Conservation (phyloP, 2,888 invertebrate species). For the Gortyna flavago region DNA sequence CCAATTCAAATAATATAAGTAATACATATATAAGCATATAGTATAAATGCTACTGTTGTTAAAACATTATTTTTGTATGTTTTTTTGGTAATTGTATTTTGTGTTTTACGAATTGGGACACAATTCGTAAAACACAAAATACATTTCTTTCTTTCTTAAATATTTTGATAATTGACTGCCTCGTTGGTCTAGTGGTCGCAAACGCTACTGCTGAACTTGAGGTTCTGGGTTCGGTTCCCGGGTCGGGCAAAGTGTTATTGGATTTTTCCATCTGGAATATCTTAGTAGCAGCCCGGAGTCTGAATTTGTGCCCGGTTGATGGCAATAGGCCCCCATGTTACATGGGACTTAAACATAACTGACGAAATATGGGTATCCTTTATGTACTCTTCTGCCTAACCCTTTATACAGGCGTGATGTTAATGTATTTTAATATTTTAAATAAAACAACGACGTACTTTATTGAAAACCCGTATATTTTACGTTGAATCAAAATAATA, state of each 20-base stretch:
- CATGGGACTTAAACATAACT: not conserved
- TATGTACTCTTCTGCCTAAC: not conserved
- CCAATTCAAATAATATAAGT: not conserved
- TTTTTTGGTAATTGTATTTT: too few relatives aligned
- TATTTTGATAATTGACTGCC: too few relatives aligned
- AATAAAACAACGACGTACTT: too few relatives aligned
- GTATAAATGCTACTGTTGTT: too few relatives aligned
- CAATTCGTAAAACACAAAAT: too few relatives aligned
- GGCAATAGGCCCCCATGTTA: not conserved
- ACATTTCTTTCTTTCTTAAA: too few relatives aligned
- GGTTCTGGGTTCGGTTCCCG: not conserved
- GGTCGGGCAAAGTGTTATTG: not conserved
- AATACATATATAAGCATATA: not conserved
- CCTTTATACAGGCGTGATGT: not conserved
- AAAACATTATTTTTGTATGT: too few relatives aligned
- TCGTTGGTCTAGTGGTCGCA: too few relatives aligned
- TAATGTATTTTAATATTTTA: not conserved
- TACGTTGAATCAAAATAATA: not conserved
- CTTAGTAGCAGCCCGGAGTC: not conserved
- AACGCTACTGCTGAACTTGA: not conserved
- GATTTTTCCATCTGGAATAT: not conserved
- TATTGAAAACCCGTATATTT: not conserved
- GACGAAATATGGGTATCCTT: not conserved
- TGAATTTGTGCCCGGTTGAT: not conserved
- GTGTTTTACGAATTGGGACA: too few relatives aligned